phyloP scores from a whole-genome alignment of 2,797 vertebrate genomes.

The Falco peregrinus region DNA sequence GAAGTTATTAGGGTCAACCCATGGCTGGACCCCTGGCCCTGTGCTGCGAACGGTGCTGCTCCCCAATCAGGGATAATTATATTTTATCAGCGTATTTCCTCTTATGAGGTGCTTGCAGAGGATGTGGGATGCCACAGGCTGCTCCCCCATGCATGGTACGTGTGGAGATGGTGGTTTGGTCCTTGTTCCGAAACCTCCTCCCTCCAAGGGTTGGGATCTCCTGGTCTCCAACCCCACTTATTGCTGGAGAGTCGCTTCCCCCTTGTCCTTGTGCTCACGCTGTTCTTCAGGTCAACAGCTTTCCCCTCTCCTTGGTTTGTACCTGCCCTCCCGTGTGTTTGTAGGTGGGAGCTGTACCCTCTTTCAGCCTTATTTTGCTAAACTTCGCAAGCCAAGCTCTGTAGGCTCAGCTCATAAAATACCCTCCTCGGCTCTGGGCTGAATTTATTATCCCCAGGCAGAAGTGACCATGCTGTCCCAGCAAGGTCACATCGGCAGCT shows the following conservation, averaged over 20 bases:
- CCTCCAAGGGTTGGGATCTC: background rate
- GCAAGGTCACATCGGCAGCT: background rate
- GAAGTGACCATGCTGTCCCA: background rate
- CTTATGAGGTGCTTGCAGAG: background rate
- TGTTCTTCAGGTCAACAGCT: background rate
- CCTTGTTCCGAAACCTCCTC: background rate
- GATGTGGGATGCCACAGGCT: background rate
- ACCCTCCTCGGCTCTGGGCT: background rate
- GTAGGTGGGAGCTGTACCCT: background rate
- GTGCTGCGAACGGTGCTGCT: background rate
- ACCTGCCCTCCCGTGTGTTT: background rate
- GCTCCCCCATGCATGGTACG: rapidly evolving
- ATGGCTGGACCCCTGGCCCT: background rate
- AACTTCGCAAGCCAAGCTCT: background rate
- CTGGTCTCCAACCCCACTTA: background rate
- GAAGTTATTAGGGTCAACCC: background rate
- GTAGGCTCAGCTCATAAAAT: background rate
- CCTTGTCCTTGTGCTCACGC: background rate
- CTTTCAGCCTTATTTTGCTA: background rate
- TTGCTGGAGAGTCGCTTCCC: background rate
- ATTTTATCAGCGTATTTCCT: background rate
- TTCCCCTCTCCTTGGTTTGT: background rate
- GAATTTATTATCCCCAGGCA: background rate
- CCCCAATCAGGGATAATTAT: background rate
- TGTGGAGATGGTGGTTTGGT: background rate